A percentile compares a stretch with the other conserved stretches of the same genome.
These are phyloP conservation scores for Tetragnatha montana DNA, from an alignment of 2,888 invertebrate species.

Conservation along the genomic window DNA sequence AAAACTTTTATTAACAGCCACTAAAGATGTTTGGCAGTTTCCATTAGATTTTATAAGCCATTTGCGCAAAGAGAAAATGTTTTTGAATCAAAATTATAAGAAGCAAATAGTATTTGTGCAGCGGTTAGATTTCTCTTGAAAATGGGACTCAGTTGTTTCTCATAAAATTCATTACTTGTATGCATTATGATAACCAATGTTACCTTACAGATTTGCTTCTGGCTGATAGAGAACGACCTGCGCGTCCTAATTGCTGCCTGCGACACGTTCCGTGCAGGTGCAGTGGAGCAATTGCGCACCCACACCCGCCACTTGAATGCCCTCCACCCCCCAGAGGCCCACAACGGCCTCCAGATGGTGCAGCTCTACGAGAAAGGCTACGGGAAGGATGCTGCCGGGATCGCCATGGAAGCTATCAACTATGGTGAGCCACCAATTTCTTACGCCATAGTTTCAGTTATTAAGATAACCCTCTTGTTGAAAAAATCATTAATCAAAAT, in stretches of 20 bases:
- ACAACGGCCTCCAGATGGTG: constrained; percentile 87
- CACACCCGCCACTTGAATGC: constrained; percentile 88
- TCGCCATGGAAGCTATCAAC: constrained; percentile 97
- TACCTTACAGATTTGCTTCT: constrained; percentile 91
- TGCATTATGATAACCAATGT: too few relatives aligned
- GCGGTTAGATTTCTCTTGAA: too few relatives aligned
- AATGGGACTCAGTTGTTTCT: too few relatives aligned
- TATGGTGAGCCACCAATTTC: constrained; percentile 78
- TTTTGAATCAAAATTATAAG: too few relatives aligned
- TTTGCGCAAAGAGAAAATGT: too few relatives aligned
- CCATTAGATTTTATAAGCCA: too few relatives aligned
- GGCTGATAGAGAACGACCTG: constrained; percentile 98
- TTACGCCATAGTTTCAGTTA: background rate
- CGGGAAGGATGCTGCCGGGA: constrained; percentile 98
- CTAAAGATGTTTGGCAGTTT: too few relatives aligned
- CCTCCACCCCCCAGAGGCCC: constrained; percentile 87
- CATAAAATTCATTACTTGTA: too few relatives aligned
- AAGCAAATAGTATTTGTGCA: too few relatives aligned
- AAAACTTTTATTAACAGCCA: too few relatives aligned
- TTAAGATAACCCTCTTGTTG: too few relatives aligned
- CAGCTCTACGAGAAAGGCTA: constrained; percentile 96
- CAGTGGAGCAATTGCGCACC: constrained; percentile 97
- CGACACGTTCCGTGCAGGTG: constrained; percentile 99
- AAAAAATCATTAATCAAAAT: too few relatives aligned
- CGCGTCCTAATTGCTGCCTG: constrained; percentile 98